A percentile compares a stretch with the other conserved stretches of the same genome.
phyloP scores from a whole-genome alignment of 2,888 invertebrate genomes.

The Lypha dubia region DNA sequence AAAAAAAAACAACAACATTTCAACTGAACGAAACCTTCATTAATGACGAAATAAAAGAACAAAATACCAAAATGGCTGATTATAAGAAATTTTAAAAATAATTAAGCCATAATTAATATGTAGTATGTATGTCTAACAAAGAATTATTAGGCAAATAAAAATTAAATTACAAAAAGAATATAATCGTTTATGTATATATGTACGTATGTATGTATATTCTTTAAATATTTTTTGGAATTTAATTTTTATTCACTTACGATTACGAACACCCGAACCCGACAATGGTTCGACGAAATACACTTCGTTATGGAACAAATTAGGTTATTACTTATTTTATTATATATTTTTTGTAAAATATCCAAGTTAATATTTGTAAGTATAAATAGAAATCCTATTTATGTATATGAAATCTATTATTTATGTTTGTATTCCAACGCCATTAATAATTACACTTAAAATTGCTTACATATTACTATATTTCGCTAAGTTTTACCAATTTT shows the following conservation, averaged over 20 bases:
- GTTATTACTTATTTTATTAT: constrained; percentile 27
- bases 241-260: constrained; percentile 58
- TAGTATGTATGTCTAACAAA: neutral
- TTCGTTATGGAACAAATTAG: constrained; percentile 32
- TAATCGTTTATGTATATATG: too few relatives aligned
- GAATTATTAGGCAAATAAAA: constrained; percentile 41
- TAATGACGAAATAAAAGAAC: constrained; percentile 41
- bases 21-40: constrained; percentile 65
- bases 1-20: constrained; percentile 51
- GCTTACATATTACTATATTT: neutral
- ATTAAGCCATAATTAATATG: neutral
- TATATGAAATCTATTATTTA: too few relatives aligned
- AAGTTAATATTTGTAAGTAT: too few relatives aligned
- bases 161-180: constrained; percentile 48
- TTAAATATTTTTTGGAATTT: constrained; percentile 46
- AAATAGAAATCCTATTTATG: neutral
- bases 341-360: too few relatives aligned
- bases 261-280: constrained; percentile 20
- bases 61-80: constrained; percentile 60
- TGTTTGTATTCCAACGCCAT: constrained; percentile 66
- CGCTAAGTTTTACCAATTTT: constrained; percentile 11
- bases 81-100: constrained; percentile 31
- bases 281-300: constrained; percentile 30
- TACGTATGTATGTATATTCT: too few relatives aligned
- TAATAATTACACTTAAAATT: constrained; percentile 16